These are phyloP conservation scores for Synergus laeviventris DNA, from an alignment of 2,888 invertebrate species.

Conservation along the genomic window DNA sequence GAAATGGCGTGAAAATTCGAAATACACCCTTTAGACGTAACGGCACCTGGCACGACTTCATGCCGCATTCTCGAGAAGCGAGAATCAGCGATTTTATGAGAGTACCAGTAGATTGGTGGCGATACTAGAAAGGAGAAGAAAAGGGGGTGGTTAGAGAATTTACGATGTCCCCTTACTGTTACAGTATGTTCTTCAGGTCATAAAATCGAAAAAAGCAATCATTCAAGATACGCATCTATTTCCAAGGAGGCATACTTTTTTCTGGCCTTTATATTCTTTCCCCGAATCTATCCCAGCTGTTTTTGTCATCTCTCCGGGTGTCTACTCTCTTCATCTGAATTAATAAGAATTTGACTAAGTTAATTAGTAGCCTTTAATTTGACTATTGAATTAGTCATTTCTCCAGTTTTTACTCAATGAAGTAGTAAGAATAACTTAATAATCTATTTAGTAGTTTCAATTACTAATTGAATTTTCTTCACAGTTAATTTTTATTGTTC, in stretches of 20 bases:
- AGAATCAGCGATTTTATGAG: constrained; percentile 46
- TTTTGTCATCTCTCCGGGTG: too few relatives aligned
- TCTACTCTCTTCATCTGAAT: too few relatives aligned
- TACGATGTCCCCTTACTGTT: constrained; percentile 42
- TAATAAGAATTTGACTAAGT: too few relatives aligned
- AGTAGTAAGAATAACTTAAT: too few relatives aligned
- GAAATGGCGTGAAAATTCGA: constrained; percentile 42
- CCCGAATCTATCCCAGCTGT: neutral
- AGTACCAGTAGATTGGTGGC: constrained; percentile 43
- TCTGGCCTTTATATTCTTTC: neutral
- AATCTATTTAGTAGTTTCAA: too few relatives aligned
- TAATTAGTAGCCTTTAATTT: too few relatives aligned
- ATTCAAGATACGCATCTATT: constrained; percentile 41
- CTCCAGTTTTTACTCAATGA: too few relatives aligned
- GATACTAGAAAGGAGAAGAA: constrained; percentile 16
- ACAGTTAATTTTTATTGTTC: too few relatives aligned
- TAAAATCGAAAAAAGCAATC: constrained; percentile 42
- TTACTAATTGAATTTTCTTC: too few relatives aligned
- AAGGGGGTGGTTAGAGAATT: constrained; percentile 34
- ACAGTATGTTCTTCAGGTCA: constrained; percentile 36
- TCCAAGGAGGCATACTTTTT: neutral
- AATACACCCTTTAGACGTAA: constrained; percentile 40
- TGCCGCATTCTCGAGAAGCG: constrained; percentile 44
- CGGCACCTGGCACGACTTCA: constrained; percentile 46
- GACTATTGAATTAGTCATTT: too few relatives aligned